Evolutionary conservation across 2,888 invertebrate species (phyloP).

Genomic region (Terebella lapidaria): DNA sequence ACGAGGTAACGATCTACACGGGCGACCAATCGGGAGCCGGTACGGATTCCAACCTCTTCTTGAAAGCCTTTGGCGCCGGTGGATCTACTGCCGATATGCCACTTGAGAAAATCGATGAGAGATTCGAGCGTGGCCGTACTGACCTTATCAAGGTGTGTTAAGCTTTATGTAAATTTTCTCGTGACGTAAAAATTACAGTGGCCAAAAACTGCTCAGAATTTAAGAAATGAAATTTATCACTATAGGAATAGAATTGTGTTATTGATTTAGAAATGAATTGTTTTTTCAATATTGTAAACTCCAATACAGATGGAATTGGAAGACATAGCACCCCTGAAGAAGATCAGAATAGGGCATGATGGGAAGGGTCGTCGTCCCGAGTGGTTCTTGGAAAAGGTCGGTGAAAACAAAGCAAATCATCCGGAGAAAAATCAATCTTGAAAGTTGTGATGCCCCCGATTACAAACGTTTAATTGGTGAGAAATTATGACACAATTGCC

Average conservation of each 20-base stretch:
- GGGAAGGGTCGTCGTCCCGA: constrained; percentile 43
- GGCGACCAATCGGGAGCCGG: constrained; percentile 48
- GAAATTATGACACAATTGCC: too few species aligned
- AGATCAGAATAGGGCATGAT: constrained; percentile 42
- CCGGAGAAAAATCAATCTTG: not conserved
- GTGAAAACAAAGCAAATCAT: not conserved
- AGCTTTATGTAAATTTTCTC: too few species aligned
- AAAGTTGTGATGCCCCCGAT: too few species aligned
- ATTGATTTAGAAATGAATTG: too few species aligned
- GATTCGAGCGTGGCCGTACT: constrained; percentile 47
- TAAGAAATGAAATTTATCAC: too few species aligned
- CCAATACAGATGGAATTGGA: constrained; percentile 49
- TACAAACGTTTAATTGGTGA: too few species aligned
- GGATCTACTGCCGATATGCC: constrained; percentile 39
- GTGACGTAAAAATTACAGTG: too few species aligned
- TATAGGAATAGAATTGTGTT: too few species aligned
- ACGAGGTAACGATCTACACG: constrained; percentile 47
- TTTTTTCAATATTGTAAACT: too few species aligned
- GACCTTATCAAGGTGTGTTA: constrained; percentile 43
- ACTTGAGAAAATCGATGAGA: constrained; percentile 45
- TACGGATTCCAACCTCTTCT: constrained; percentile 43
- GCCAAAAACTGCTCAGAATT: too few species aligned
- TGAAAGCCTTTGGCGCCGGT: constrained; percentile 45
- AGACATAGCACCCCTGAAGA: constrained; percentile 48
- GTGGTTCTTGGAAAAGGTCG: constrained; percentile 48